Percentiles rank a stretch among this genome's conserved stretches.
These are phyloP conservation scores for Mythimna albipuncta DNA, from an alignment of 2,888 invertebrate species.

Conservation along the genomic window DNA sequence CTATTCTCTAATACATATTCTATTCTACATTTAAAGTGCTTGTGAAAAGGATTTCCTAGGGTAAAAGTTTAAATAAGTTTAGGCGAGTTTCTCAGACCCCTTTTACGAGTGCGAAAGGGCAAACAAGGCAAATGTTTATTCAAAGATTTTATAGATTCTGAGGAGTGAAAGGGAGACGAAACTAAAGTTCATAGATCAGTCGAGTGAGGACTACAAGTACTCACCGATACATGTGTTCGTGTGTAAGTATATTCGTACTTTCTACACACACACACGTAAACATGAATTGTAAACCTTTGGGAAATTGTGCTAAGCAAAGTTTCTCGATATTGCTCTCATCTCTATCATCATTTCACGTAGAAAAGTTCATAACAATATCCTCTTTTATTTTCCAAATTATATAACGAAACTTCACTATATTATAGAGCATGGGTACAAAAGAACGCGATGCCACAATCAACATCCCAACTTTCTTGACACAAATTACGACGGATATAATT, in stretches of 20 bases:
- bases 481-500: slow-evolving; percentile 87
- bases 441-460: slow-evolving; percentile 75
- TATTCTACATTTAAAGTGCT: slow-evolving; percentile 87
- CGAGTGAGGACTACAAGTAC: slow-evolving; percentile 56
- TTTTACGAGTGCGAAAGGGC: slow-evolving; percentile 89
- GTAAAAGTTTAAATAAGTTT: slow-evolving; percentile 90
- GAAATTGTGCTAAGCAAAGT: slow-evolving; percentile 53
- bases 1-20: slow-evolving; percentile 86
- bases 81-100: slow-evolving; percentile 87
- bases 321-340: slow-evolving; percentile 39
- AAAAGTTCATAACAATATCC: slow-evolving; percentile 44
- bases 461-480: slow-evolving; percentile 84
- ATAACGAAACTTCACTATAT: slow-evolving; percentile 45
- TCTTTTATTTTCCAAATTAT: slow-evolving; percentile 50
- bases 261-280: slow-evolving; percentile 21
- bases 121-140: slow-evolving; percentile 89
- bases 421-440: slow-evolving; percentile 55
- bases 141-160: slow-evolving; percentile 88
- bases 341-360: slow-evolving; percentile 39
- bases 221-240: slow-evolving; percentile 33
- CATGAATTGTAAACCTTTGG: slow-evolving; percentile 47
- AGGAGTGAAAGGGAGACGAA: slow-evolving; percentile 77
- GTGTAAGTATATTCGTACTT: slow-evolving; percentile 18
- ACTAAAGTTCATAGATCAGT: slow-evolving; percentile 69
- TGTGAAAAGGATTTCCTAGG: slow-evolving; percentile 88